These are phyloP conservation scores for human DNA, from an alignment of 2,113 vertebrate species.

Conservation along the genomic window GRCh38 chr2:210543501-210544000, in stretches of 20 bases:
- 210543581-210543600: neutral
- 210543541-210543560: neutral
- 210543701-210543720: slow-evolving; percentile 5
- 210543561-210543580: neutral
- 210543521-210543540: neutral
- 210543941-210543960: neutral
- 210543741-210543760: neutral
- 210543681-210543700: neutral
- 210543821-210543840: neutral
- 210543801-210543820: neutral
- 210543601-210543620: neutral
- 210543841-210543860: neutral
- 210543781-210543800: neutral
- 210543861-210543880: neutral
- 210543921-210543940: neutral
- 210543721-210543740: neutral
- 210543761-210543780: neutral
- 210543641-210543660: neutral
- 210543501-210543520: neutral
- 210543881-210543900: neutral
- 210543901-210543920: neutral
- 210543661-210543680: neutral
- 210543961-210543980: slow-evolving; percentile 2
- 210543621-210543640: slow-evolving; percentile 29
- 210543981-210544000: neutral